phyloP scores from a whole-genome alignment of 2,888 invertebrate species.

The Netelia fuscicornis region DNA sequence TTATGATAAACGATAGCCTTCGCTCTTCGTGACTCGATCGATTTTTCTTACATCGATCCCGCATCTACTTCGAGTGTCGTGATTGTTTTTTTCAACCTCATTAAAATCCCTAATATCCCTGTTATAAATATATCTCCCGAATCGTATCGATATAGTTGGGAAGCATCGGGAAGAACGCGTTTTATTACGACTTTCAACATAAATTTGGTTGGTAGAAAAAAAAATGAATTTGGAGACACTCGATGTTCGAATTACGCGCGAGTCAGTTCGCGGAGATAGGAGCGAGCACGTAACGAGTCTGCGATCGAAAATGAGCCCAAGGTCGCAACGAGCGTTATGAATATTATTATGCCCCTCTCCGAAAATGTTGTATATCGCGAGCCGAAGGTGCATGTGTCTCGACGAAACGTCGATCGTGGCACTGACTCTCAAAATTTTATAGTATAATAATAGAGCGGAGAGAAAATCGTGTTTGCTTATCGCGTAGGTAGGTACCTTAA shows the following conservation, averaged over 20 bases:
- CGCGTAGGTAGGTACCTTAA: conserved; percentile 26
- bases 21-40: conserved; percentile 47
- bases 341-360: conserved; percentile 17
- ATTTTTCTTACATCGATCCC: conserved; percentile 44
- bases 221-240: background rate
- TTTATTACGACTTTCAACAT: background rate
- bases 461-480: conserved; percentile 79
- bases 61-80: conserved; percentile 4
- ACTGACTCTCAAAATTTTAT: conserved; percentile 72
- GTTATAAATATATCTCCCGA: background rate
- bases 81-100: conserved; percentile 47
- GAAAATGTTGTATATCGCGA: background rate
- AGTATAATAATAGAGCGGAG: conserved; percentile 80
- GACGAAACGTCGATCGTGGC: conserved; percentile 44
- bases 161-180: background rate
- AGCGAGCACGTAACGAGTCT: conserved; percentile 13
- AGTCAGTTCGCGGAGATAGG: background rate
- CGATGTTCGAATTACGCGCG: background rate
- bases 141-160: background rate
- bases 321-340: conserved; percentile 39
- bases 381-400: background rate
- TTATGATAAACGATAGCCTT: conserved; percentile 71
- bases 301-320: conserved; percentile 41
- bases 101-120: conserved; percentile 58
- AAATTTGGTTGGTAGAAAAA: background rate